phyloP scores from a whole-genome alignment of 53 echinoderm and acorn worm genomes.

The Zoroaster sp. region DNA sequence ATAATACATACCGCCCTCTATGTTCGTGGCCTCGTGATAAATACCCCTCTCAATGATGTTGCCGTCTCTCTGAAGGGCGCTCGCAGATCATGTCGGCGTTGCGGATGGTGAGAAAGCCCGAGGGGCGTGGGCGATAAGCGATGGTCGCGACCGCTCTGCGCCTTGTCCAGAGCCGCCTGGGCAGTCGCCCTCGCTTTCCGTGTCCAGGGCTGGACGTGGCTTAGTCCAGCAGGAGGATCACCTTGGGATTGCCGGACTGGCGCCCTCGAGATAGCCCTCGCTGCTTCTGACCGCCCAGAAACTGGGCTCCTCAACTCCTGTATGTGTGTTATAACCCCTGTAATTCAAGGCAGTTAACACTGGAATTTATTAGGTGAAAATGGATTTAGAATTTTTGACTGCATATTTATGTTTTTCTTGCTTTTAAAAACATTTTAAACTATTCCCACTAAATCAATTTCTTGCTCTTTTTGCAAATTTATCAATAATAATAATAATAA shows the following conservation, averaged over 20 bases:
- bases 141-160: constrained; percentile 80
- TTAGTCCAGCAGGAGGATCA: constrained; percentile 94
- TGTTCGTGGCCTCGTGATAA: constrained; percentile 81
- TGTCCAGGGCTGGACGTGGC: constrained; percentile 97
- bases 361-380: no score
- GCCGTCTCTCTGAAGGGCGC: constrained; percentile 82
- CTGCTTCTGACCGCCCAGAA: constrained; percentile 99
- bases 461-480: no score
- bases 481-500: no score
- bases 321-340: constrained; percentile 83
- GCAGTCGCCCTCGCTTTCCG: constrained; percentile 94
- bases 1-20: constrained; percentile 78
- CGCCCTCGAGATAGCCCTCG: constrained; percentile 93
- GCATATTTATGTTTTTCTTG: no score
- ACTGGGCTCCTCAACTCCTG: constrained; percentile 95
- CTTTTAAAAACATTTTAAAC: no score
- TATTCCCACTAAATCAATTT: no score
- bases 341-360: no score
- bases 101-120: constrained; percentile 94
- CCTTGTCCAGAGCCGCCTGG: constrained; percentile 91
- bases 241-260: constrained; percentile 92
- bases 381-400: no score
- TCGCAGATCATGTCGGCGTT: constrained; percentile 94
- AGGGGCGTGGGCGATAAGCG: no score
- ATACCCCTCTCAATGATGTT: constrained; percentile 79